A percentile compares a stretch with the other conserved stretches of the same genome.
Evolutionary conservation across 1,140 invertebrate species (phyloP).

Genomic region (Heliconius eleuchia): DNA sequence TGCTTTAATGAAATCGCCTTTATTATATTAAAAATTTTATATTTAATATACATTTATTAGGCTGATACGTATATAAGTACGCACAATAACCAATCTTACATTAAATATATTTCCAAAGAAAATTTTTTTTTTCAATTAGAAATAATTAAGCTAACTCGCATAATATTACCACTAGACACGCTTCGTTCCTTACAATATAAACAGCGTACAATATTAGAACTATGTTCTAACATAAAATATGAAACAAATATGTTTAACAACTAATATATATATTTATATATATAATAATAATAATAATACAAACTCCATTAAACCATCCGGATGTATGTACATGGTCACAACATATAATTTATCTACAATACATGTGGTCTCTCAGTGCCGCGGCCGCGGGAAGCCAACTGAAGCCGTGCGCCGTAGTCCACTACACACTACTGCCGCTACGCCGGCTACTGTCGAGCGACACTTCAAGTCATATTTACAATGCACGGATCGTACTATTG

Average conservation of each 20-base stretch:
- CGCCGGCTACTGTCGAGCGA: constrained; percentile 75
- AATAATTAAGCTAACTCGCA: neutral
- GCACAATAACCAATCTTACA: constrained; percentile 1
- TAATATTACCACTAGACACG: constrained; percentile 1
- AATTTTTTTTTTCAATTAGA: neutral
- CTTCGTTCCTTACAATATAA: neutral
- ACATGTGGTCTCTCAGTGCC: constrained; percentile 52
- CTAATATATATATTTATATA: neutral
- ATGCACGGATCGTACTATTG: constrained; percentile 42
- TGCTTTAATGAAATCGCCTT: constrained; percentile 34
- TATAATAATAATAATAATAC: neutral
- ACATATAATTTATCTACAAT: constrained; percentile 55
- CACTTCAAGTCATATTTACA: constrained; percentile 71
- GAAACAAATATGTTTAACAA: neutral
- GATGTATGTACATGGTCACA: constrained; percentile 42
- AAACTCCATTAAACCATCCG: constrained; percentile 31
- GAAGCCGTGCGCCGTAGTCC: constrained; percentile 73
- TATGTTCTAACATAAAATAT: constrained; percentile 14
- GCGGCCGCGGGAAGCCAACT: constrained; percentile 70
- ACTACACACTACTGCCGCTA: constrained; percentile 71
- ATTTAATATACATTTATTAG: constrained; percentile 12
- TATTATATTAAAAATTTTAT: constrained; percentile 19
- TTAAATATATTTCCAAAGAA: constrained; percentile 9
- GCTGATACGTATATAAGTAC: constrained; percentile 4
- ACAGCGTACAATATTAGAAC: constrained; percentile 4